Evolutionary conservation across 1,140 invertebrate species (phyloP).

Genomic region (Diachasmimorpha longicaudata): DNA sequence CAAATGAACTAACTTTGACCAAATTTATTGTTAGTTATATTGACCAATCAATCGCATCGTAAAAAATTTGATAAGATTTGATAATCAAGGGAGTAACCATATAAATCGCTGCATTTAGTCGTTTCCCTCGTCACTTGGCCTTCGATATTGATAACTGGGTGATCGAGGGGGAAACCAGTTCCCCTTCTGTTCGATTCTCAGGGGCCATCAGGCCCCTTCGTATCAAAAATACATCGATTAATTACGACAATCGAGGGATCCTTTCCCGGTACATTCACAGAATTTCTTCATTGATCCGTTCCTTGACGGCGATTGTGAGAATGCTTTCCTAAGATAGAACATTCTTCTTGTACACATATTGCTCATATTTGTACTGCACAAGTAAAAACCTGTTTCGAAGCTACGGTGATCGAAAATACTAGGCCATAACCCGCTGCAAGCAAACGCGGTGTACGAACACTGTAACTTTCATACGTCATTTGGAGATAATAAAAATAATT

Average conservation of each 20-base stretch:
- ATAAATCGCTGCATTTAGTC: background rate
- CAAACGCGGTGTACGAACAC: background rate
- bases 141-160: background rate
- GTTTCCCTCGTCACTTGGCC: background rate
- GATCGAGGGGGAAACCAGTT: background rate
- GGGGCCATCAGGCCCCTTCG: background rate
- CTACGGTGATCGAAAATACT: background rate
- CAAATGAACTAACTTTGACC: no score
- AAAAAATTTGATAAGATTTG: no score
- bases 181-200: background rate
- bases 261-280: no score
- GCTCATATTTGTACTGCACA: background rate
- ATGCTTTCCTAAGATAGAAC: background rate
- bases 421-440: background rate
- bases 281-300: no score
- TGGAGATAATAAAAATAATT: background rate
- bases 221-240: background rate
- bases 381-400: background rate
- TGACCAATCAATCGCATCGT: no score
- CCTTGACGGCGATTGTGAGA: no score
- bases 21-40: no score
- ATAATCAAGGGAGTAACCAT: background rate
- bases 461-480: background rate
- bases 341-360: background rate
- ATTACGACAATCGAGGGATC: background rate